Base-by-base conservation (phyloP, 2,797 vertebrate genomes). In the Natrix natrix region DNA sequence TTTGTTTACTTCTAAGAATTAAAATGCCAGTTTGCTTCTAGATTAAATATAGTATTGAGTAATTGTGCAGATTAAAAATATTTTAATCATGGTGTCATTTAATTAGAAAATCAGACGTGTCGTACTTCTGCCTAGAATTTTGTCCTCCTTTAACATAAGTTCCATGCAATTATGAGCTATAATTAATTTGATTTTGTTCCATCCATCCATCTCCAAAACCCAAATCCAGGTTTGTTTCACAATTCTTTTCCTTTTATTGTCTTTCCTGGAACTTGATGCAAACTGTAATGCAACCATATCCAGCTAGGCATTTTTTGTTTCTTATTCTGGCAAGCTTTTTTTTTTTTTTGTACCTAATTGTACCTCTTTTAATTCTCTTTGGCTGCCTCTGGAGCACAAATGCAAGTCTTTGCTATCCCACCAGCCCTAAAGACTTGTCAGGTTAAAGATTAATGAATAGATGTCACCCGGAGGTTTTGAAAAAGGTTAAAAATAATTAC, bases 401-500 rank as follows among this genome's bases (percentile, higher is more conserved):
- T 97, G 97, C 94, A 95, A 94, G 87, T 63, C 95, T 96, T 95
- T 95, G 96, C 95, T 97, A 97, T 97, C 97, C 93, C 93, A 97
- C 93, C 95, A 95, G 93, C 96, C 96, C 91, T 89, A 78, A 97
- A 97, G 96, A 95, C 95, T 97, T 97, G 97, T 97, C 97, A 98
- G 97, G 97, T 97, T 97, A 98, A 98, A 98, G 97, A 98, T 98
- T 98, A 98, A 98, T 98, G 97, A 98, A 96, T 93, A 97, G 95
- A 97, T 91, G 97, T 97, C 97, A 97, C 97, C 95, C 97, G 97
- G 95, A 97, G 96, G 97, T 94, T 98, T 98, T 97, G 95, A 88
- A 97, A 26, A 98, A 98, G 97, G 98, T 98, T 98, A 98, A 97
- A 96, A 94, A 96, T 98, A 98, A 98, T 98, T 98, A 98, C 97